Evolutionary conservation across 2,797 vertebrate species (phyloP).

Genomic region (Acanthis flammea): DNA sequence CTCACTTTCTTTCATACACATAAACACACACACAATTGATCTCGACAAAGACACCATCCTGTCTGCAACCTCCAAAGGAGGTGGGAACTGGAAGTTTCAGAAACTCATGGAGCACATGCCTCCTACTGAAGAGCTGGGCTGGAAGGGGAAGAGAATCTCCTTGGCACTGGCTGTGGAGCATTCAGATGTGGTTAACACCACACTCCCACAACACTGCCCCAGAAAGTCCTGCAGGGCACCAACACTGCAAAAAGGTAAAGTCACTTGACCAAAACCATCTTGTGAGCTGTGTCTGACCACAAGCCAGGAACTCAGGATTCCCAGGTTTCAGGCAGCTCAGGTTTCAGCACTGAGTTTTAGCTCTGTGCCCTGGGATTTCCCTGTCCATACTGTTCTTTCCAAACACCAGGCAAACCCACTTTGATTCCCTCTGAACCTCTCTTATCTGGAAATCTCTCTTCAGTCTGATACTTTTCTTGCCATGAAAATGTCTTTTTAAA

Average conservation of each 20-base stretch:
- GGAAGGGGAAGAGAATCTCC: accelerated
- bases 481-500: not conserved
- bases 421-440: not conserved
- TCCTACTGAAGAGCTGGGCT: not conserved
- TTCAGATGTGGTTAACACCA: not conserved
- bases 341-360: not conserved
- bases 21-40: not conserved
- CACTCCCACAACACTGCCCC: not conserved
- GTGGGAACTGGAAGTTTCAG: not conserved
- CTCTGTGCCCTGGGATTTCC: not conserved
- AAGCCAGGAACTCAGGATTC: not conserved
- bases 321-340: not conserved
- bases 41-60: not conserved
- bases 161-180: not conserved
- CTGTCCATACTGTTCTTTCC: not conserved
- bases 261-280: not conserved
- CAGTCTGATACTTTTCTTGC: not conserved
- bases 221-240: not conserved
- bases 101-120: not conserved
- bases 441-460: not conserved
- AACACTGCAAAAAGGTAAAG: not conserved
- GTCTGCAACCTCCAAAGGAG: not conserved
- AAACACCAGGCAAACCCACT: not conserved
- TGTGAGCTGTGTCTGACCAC: not conserved
- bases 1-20: not conserved